phyloP scores from a whole-genome alignment of 2,113 vertebrate genomes.

The Bubo bubo region DNA sequence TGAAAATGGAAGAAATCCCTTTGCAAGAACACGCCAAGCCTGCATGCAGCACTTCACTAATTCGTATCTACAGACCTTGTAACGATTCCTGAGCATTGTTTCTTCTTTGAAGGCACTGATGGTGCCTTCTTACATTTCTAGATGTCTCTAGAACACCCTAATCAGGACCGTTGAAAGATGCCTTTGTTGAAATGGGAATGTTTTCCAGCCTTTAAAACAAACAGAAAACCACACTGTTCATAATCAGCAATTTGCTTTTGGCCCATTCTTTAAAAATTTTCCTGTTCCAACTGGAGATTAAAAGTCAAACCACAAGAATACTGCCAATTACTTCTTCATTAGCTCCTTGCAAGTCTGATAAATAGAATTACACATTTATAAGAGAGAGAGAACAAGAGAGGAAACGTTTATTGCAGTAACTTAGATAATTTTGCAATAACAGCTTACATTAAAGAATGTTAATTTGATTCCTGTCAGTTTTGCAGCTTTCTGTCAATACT shows the following conservation, averaged over 20 bases:
- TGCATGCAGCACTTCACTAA: background rate
- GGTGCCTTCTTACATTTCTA: background rate
- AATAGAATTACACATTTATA: background rate
- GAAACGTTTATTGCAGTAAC: slow-evolving; percentile 15
- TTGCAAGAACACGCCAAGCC: background rate
- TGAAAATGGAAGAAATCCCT: background rate
- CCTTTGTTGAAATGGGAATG: background rate
- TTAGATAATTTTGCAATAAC: slow-evolving; percentile 21
- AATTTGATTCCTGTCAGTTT: slow-evolving; percentile 41
- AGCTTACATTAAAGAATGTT: slow-evolving; percentile 11
- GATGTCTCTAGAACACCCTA: background rate
- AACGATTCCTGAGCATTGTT: background rate
- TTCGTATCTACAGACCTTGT: background rate
- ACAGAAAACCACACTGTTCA: background rate
- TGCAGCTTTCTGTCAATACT: background rate
- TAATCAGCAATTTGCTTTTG: background rate
- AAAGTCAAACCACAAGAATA: slow-evolving; percentile 57
- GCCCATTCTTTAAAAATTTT: background rate
- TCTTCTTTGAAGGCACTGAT: background rate
- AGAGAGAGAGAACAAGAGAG: background rate
- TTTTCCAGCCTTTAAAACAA: background rate
- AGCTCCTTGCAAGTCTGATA: background rate
- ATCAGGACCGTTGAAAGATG: background rate
- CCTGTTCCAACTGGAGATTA: background rate
- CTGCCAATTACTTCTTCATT: background rate